A percentile compares a stretch with the other conserved stretches of the same genome.
These are phyloP conservation scores for Synergus umbraculus DNA, from an alignment of 2,888 invertebrate genomes.

Conservation along the genomic window DNA sequence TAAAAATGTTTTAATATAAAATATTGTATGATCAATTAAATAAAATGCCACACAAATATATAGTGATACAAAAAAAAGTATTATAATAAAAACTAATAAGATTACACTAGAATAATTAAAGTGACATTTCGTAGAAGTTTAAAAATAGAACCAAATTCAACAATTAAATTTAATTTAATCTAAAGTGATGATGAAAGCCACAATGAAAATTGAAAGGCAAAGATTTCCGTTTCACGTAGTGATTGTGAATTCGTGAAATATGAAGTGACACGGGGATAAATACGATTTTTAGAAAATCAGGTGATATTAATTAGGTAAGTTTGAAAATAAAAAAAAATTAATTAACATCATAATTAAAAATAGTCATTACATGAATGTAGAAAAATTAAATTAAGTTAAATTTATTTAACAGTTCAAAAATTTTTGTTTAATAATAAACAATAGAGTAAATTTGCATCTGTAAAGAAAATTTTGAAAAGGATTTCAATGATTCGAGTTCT, in stretches of 20 bases:
- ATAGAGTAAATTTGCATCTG: neutral
- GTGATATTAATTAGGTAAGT: neutral
- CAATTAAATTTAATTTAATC: neutral
- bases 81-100: neutral
- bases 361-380: too few species aligned
- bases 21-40: neutral
- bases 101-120: neutral
- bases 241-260: slow-evolving; percentile 24
- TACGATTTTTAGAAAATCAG: slow-evolving; percentile 13
- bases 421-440: neutral
- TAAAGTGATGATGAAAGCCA: neutral
- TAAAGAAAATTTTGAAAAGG: neutral
- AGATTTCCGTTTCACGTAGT: neutral
- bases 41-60: neutral
- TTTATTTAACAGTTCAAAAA: too few species aligned
- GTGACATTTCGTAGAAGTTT: neutral
- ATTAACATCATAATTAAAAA: too few species aligned
- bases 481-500: neutral
- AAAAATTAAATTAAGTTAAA: too few species aligned
- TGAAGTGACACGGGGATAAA: slow-evolving; percentile 1
- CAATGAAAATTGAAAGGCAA: neutral
- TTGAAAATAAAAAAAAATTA: neutral
- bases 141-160: neutral
- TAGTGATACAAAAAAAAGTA: too few species aligned
- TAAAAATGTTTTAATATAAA: neutral